These are phyloP conservation scores for Numenius arquata DNA, from an alignment of 2,113 vertebrate species.

Conservation along the genomic window DNA sequence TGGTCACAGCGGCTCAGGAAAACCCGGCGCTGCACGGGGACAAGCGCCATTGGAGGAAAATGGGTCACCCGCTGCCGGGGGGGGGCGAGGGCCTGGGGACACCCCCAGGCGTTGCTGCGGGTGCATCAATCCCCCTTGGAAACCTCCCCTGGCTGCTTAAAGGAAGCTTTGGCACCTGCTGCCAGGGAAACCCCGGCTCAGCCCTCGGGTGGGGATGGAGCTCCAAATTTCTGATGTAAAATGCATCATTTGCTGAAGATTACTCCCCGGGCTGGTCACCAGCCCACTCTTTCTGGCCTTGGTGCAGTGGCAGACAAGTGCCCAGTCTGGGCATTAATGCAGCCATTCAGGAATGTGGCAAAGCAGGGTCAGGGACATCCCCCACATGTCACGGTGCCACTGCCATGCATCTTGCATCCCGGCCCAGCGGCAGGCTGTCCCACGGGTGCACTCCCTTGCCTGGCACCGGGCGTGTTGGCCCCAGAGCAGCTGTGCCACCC, in stretches of 20 bases:
- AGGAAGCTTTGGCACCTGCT: not conserved
- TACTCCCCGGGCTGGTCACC: not conserved
- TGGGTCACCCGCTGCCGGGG: not conserved
- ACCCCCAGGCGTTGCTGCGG: fast-evolving
- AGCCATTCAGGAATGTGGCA: not conserved
- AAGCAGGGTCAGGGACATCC: not conserved
- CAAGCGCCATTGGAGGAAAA: not conserved
- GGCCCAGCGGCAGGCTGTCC: not conserved
- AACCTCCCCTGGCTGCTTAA: not conserved
- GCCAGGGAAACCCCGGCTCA: not conserved
- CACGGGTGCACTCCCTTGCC: not conserved
- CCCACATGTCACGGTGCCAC: fast-evolving
- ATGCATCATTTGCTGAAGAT: not conserved
- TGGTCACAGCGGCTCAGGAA: not conserved
- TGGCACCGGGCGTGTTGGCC: fast-evolving
- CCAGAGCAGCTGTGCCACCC: not conserved
- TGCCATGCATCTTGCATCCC: fast-evolving
- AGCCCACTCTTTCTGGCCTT: not conserved
- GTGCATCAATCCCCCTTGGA: not conserved
- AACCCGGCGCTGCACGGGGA: fast-evolving
- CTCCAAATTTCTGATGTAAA: not conserved
- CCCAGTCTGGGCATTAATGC: not conserved
- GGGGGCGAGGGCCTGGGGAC: not conserved
- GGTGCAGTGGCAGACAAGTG: not conserved
- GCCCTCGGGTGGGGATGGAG: not conserved